Conservation (phyloP, 1,140 invertebrate genomes). For the Agrilus planipennis region DNA sequence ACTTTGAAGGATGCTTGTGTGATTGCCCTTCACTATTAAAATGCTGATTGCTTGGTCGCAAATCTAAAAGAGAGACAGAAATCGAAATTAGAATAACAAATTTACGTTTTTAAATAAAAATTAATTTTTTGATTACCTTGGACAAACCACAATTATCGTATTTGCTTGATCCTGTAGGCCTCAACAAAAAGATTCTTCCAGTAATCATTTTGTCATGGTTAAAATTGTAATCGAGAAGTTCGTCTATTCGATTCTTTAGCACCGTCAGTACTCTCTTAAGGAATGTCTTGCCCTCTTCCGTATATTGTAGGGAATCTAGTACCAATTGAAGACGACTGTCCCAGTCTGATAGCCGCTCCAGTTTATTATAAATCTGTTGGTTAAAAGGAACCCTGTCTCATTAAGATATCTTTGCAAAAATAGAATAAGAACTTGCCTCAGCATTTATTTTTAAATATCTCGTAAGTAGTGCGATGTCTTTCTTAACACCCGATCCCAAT, state of each 20-base stretch:
- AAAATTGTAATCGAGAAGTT: slow-evolving; percentile 15
- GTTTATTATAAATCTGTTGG: slow-evolving; percentile 18
- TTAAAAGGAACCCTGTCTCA: background rate
- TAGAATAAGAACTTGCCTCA: slow-evolving; percentile 15
- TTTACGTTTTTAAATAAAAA: too few relatives aligned
- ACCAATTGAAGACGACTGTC: slow-evolving; percentile 14
- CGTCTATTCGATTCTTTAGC: slow-evolving; percentile 17
- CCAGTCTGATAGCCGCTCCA: slow-evolving; percentile 10
- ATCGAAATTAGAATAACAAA: background rate
- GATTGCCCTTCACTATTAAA: too few relatives aligned
- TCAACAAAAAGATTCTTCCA: slow-evolving; percentile 22
- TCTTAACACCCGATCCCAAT: slow-evolving; percentile 17
- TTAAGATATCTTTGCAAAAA: background rate
- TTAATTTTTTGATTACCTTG: slow-evolving; percentile 17
- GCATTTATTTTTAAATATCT: slow-evolving; percentile 24
- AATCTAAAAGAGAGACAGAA: too few relatives aligned
- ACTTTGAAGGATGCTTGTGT: too few relatives aligned
- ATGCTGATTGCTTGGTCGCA: too few relatives aligned
- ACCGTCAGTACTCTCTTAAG: slow-evolving; percentile 17
- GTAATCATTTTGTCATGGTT: slow-evolving; percentile 17
- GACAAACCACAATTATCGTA: slow-evolving; percentile 27
- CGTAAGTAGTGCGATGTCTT: slow-evolving; percentile 23
- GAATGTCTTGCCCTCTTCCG: slow-evolving; percentile 11
- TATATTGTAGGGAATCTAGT: slow-evolving; percentile 15
- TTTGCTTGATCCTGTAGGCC: slow-evolving; percentile 26